Conservation (phyloP, 2,797 vertebrate species). For the Schizopygopsis malacanthus region DNA sequence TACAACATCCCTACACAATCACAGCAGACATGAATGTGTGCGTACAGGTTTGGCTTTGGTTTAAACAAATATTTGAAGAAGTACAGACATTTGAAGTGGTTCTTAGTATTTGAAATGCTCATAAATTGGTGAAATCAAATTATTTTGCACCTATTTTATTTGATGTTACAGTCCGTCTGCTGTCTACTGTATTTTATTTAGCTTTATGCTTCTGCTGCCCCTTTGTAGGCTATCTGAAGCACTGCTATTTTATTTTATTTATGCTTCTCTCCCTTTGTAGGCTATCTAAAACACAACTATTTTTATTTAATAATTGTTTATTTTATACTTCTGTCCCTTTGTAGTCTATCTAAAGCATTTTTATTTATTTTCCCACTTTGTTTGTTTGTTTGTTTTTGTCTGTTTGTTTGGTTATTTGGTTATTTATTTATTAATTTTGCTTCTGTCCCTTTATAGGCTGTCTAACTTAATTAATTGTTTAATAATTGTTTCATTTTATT, state of each 20-base stretch:
- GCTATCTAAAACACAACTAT: background rate
- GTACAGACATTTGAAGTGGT: background rate
- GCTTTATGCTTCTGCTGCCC: too few species aligned
- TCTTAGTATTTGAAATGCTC: background rate
- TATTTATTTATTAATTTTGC: background rate
- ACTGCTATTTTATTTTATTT: background rate
- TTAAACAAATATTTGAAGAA: background rate
- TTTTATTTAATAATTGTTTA: background rate
- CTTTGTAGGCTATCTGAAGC: background rate
- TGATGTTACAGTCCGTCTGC: background rate
- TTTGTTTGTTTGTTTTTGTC: too few species aligned
- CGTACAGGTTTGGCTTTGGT: background rate
- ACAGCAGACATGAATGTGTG: slow-evolving; percentile 11
- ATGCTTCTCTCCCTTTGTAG: background rate
- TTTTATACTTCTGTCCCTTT: background rate
- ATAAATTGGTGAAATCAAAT: background rate
- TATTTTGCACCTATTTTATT: background rate
- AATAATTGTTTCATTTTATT: background rate
- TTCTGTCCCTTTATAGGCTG: background rate
- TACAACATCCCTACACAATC: slow-evolving; percentile 51
- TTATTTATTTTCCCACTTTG: too few species aligned
- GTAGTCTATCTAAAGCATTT: background rate
- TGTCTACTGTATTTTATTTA: background rate
- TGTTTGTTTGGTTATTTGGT: background rate
- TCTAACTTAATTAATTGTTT: too few species aligned